Percentiles rank a stretch among this genome's conserved stretches.
These are phyloP conservation scores for Fragum whitleyi DNA, from an alignment of 2,888 invertebrate species.

Conservation along the genomic window DNA sequence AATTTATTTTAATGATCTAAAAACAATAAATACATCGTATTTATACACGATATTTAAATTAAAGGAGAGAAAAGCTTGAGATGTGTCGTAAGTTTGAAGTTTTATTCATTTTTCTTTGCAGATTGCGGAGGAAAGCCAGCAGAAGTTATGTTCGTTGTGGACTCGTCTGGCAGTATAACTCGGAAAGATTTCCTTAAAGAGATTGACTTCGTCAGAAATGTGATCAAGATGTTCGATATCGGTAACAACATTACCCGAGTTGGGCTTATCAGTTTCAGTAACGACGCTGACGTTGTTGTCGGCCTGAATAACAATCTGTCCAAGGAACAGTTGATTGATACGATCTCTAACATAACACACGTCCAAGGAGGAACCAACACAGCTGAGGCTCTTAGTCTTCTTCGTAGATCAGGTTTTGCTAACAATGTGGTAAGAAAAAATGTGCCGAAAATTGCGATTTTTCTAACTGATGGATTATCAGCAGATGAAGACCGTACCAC, in stretches of 20 bases:
- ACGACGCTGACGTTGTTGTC: conserved; percentile 59
- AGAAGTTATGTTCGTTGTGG: conserved; percentile 70
- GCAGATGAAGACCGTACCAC: conserved; percentile 69
- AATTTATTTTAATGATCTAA: no score
- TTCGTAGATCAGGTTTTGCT: conserved; percentile 67
- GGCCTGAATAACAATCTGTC: conserved; percentile 57
- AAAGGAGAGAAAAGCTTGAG: no score
- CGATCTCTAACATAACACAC: conserved; percentile 59
- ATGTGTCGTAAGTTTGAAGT: no score
- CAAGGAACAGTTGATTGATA: conserved; percentile 56
- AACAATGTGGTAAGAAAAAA: conserved; percentile 51
- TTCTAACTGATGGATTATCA: conserved; percentile 80
- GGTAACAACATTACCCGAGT: conserved; percentile 67
- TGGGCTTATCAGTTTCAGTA: conserved; percentile 72
- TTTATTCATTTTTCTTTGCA: no score
- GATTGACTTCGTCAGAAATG: conserved; percentile 69
- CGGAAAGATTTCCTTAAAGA: conserved; percentile 74
- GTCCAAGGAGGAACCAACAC: conserved; percentile 71
- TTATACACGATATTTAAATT: no score
- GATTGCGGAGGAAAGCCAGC: conserved; percentile 75
- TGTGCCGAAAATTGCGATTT: conserved; percentile 75
- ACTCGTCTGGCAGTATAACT: conserved; percentile 77
- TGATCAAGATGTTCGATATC: conserved; percentile 71
- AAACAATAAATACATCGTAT: no score
- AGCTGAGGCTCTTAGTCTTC: conserved; percentile 67